Percentiles rank a stretch among this genome's conserved stretches.
Conservation (phyloP, 2,113 vertebrate species). For the Chroicocephalus ridibundus region DNA sequence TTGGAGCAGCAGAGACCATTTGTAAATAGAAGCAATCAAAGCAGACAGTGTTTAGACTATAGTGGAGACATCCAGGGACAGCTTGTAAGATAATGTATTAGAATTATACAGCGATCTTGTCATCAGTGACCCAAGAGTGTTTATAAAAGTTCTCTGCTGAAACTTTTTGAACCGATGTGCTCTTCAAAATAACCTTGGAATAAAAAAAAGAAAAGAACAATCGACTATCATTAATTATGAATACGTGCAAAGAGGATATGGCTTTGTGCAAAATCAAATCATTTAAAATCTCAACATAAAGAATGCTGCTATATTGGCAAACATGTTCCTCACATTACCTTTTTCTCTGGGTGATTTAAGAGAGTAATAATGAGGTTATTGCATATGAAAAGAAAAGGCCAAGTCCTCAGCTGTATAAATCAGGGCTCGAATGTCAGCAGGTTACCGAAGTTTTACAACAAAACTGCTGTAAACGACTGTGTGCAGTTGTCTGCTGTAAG, state of each 20-base stretch:
- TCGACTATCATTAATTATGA: not conserved
- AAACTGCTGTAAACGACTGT: not conserved
- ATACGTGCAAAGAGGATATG: not conserved
- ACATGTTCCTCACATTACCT: not conserved
- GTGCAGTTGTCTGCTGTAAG: not conserved
- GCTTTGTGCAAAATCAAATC: not conserved
- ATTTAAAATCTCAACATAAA: not conserved
- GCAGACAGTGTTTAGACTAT: not conserved
- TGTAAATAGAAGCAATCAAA: slow-evolving; percentile 35
- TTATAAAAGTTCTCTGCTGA: not conserved
- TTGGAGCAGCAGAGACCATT: not conserved
- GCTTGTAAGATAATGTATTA: not conserved
- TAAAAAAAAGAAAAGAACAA: not conserved
- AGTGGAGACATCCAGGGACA: not conserved
- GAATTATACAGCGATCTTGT: not conserved
- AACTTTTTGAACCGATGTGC: not conserved
- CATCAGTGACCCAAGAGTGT: not conserved
- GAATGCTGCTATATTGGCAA: not conserved
- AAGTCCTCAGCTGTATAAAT: not conserved
- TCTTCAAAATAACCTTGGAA: not conserved
- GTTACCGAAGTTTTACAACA: not conserved
- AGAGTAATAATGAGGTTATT: not conserved
- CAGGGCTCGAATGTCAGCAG: not conserved
- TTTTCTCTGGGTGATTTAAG: not conserved
- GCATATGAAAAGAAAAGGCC: not conserved